Evolutionary conservation across 37 sponge, comb jelly and placozoan species (phyloP), one percentile per base, ranked within the genome.

Genomic region (Bolinopsis microptera): DNA sequence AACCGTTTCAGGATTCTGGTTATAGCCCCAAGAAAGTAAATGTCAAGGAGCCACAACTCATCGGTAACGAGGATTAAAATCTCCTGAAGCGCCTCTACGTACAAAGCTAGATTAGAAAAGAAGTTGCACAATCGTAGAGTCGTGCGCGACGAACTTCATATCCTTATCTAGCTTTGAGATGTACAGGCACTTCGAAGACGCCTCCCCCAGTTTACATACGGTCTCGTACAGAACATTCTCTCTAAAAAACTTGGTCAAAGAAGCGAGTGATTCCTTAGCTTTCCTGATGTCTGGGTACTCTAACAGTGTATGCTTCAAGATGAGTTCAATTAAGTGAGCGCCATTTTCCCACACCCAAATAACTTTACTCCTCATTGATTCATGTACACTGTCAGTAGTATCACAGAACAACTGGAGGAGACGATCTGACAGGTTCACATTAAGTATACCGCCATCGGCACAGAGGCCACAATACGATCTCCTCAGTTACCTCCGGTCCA

Each of bases 381-480:
- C 28, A 70, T 9, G 74, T 28, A 70, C n/a, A n/a, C n/a, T 70
- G 74, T 9, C 2, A 28, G 74, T n/a, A 28, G 74, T 70, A 70
- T n/a, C 74, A 9, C 26, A 70, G 21, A 70, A 70, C 74, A 24
- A 3, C 25, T 70, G 74, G 1, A 70, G 30, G 25, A 70, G 30
- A 70, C 21, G 74, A 70, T 70, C 74, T n/a, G 74, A 70, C 25
- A 70, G 74, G 26, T 70, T 70, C 24, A 70, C 74, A 70, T 70
- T 70, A 3, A 70, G 5, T 28, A 70, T 70, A 22, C 74, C 74
- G 3, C 74, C 74, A 22, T 70, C 74, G 30, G 74, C 74, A 70
- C 74, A 70, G 3, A 70, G 30, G 74, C 74, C 74, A 28, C 74
- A 3, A 70, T 70, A 70, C 74, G 74, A 22, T 26, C 74, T 70